Base-by-base conservation (phyloP, 1,140 invertebrate species). In the Eurosta solidaginis region DNA sequence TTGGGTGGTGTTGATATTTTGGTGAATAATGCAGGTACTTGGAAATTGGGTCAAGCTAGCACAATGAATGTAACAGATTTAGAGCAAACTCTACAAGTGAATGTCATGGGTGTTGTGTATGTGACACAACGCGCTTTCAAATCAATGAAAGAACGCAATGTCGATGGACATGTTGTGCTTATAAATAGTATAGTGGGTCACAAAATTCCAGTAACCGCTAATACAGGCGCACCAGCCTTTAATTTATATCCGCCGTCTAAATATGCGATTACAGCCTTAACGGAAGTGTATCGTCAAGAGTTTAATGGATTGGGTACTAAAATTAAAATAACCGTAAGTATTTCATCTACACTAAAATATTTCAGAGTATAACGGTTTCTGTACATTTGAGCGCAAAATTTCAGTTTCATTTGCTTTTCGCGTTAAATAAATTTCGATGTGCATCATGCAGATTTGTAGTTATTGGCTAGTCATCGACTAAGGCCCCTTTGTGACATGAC, bases 11-110 rank as follows among this genome's bases (percentile, higher is more conserved):
- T 93, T 1, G 92, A 95, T 83, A 88, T 95, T 7, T 88, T 94
- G 29, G 88, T 96, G 42, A 96, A 95, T 82, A 94, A 94, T 85
- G 94, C 94, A 1, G 94, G 92, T 1, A 82, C 92, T 0, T 82
- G 89, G 0, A 76, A 82, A 82, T n/a, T 81, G 81, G 81, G 90
- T 85, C 79, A 83, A 79, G 33, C 89, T 85, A 79, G 87, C 81
- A 77, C 81, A 81, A 81, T 82, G 85, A 44, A 85, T 80, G 68
- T 82, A 27, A 79, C 87, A 80, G 90, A 84, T 1, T 85, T 91
- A 86, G 81, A 85, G 76, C 80, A 88, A 5, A 90, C 92, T 75
- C 80, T 95, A 49, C 91, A 94, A 42, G 91, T 92, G 0, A 96
- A 95, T 83, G 88, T 94, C 1, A 88, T 93, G 76, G 94, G 89